Percentiles rank a stretch among this genome's conserved stretches.
Evolutionary conservation across 2,888 invertebrate genomes (phyloP).

Genomic region (Acanthosepion esculentum): DNA sequence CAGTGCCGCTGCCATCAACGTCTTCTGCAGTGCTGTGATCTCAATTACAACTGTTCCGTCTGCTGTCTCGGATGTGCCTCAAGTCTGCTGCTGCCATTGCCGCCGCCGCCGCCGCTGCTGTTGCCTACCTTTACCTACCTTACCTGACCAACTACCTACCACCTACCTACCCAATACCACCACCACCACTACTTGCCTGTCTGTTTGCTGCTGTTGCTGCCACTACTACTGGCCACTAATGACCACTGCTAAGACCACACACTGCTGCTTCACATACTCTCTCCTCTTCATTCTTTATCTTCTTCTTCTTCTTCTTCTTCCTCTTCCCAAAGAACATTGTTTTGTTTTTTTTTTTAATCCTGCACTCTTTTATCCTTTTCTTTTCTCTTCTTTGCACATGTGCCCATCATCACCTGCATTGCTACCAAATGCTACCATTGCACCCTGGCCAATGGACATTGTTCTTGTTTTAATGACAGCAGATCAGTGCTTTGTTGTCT

Average conservation of each 20-base stretch:
- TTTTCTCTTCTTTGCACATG: neutral
- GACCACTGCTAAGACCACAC: conserved; percentile 21
- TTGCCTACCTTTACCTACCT: conserved; percentile 36
- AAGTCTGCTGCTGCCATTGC: neutral
- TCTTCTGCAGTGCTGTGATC: conserved; percentile 43
- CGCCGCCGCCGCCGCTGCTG: neutral
- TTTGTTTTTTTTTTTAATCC: neutral
- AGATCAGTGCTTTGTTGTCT: conserved; percentile 20
- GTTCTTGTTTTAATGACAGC: neutral
- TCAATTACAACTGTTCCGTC: conserved; percentile 44
- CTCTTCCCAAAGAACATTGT: neutral
- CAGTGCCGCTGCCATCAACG: conserved; percentile 23
- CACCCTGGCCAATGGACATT: conserved; percentile 33
- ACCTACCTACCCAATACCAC: neutral
- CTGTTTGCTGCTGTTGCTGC: neutral
- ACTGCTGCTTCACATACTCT: neutral
- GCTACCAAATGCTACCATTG: neutral
- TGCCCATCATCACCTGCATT: neutral
- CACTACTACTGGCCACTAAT: conserved; percentile 38
- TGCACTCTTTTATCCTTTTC: neutral
- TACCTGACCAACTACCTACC: conserved; percentile 43
- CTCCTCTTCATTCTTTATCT: neutral
- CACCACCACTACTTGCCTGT: neutral
- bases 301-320: neutral
- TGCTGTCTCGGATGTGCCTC: conserved; percentile 36